phyloP scores from a whole-genome alignment of 2,797 vertebrate genomes.

The Alauda arvensis region DNA sequence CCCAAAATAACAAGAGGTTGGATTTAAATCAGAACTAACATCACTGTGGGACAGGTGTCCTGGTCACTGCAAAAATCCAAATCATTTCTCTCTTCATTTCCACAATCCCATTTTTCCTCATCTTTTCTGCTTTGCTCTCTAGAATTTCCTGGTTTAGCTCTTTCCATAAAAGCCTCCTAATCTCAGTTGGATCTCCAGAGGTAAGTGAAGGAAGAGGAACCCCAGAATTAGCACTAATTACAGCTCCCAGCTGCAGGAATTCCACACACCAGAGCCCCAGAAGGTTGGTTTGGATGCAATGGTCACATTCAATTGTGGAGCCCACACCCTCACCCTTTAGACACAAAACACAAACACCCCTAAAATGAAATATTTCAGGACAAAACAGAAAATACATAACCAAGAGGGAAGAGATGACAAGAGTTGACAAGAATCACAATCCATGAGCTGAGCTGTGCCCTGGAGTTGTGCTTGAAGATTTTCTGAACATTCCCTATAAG shows the following conservation, averaged over 20 bases:
- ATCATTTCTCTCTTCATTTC: accelerated
- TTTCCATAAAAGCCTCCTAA: not conserved
- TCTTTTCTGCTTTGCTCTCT: not conserved
- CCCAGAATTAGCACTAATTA: not conserved
- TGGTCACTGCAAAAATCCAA: not conserved
- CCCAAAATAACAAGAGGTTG: not conserved
- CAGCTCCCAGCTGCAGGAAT: not conserved
- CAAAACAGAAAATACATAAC: not conserved
- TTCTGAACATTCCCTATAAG: not conserved
- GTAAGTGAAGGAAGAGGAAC: not conserved
- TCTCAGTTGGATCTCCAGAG: not conserved
- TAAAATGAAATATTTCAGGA: not conserved
- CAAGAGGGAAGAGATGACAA: not conserved
- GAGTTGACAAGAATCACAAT: not conserved
- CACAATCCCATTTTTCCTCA: not conserved
- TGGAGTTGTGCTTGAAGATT: not conserved
- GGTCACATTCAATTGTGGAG: not conserved
- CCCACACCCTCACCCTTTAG: not conserved
- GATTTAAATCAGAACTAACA: not conserved
- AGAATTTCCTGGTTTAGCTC: not conserved
- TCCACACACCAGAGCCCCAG: not conserved
- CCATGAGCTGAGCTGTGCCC: not conserved
- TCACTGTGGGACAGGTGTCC: not conserved
- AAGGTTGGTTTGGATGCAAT: not conserved
- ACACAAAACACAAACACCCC: not conserved